Evolutionary conservation across 2,113 vertebrate genomes (phyloP).

Genomic region (Galbula dea): DNA sequence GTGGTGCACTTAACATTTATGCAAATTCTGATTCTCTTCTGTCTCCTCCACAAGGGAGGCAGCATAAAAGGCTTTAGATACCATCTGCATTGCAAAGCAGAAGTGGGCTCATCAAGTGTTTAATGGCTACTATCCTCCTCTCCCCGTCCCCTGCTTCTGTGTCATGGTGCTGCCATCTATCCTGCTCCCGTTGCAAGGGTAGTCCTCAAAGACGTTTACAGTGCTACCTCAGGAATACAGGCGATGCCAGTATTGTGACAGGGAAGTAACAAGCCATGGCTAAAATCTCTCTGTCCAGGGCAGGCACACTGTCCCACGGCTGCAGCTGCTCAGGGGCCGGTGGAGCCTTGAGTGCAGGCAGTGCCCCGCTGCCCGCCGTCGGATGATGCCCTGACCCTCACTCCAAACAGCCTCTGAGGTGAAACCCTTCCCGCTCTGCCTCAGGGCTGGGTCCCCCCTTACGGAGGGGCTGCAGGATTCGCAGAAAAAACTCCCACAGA

Average conservation of each 20-base stretch:
- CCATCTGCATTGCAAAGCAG: neutral
- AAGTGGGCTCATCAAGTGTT: neutral
- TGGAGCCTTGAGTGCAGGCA: neutral
- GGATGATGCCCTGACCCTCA: neutral
- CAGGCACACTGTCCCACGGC: neutral
- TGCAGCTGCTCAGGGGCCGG: neutral
- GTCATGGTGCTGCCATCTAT: neutral
- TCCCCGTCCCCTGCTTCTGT: neutral
- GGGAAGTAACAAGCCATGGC: neutral
- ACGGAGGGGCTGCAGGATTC: neutral
- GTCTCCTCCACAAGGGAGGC: neutral
- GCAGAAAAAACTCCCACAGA: neutral
- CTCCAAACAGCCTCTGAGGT: neutral
- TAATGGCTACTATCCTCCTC: neutral
- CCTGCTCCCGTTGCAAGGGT: neutral
- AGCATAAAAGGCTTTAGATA: neutral
- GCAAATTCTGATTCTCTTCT: neutral
- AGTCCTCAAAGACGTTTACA: neutral
- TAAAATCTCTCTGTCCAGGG: neutral
- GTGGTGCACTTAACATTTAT: neutral
- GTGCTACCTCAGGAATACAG: rapidly evolving
- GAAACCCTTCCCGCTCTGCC: neutral
- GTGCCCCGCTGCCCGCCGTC: neutral
- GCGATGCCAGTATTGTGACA: neutral
- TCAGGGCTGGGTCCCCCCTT: neutral